Percentiles rank a stretch among this genome's conserved stretches.
phyloP scores from a whole-genome alignment of 2,113 vertebrate genomes.

The Gasterosteus aculeatus region DNA sequence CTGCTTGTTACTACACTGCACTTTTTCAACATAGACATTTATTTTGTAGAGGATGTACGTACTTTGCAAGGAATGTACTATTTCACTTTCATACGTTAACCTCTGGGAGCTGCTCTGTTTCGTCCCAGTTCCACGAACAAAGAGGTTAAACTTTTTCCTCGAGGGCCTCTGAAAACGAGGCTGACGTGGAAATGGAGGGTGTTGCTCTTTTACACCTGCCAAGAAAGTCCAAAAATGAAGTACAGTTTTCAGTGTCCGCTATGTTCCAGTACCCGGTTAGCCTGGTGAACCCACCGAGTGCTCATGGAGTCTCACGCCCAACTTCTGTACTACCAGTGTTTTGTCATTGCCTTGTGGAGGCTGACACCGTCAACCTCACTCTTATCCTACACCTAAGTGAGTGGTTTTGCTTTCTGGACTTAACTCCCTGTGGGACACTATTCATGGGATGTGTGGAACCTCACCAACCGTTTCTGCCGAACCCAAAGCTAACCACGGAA shows the following conservation, averaged over 20 bases:
- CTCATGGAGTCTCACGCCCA: not conserved
- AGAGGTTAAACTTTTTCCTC: conserved; percentile 6
- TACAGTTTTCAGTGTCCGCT: not conserved
- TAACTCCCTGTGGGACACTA: not conserved
- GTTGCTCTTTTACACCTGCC: not conserved
- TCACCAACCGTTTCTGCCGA: not conserved
- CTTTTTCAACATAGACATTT: conserved; percentile 38
- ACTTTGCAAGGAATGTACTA: conserved; percentile 1
- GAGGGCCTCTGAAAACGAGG: conserved; percentile 19
- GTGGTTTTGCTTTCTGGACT: not conserved
- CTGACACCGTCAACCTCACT: not conserved
- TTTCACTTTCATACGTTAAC: not conserved
- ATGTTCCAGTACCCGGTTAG: not conserved
- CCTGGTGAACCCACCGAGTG: not conserved
- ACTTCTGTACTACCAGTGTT: not conserved
- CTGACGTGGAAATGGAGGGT: not conserved
- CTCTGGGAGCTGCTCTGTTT: not conserved
- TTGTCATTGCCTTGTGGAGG: not conserved
- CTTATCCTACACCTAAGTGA: not conserved
- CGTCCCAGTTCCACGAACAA: not conserved
- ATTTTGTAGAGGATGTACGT: conserved; percentile 14
- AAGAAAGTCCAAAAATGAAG: not conserved
- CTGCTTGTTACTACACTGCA: conserved; percentile 32
- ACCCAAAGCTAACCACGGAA: not conserved
- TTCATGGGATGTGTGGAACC: not conserved